Percentiles rank a stretch among this genome's conserved stretches.
phyloP scores from a whole-genome alignment of 2,888 invertebrate genomes.

The Ephialtes manifestator region DNA sequence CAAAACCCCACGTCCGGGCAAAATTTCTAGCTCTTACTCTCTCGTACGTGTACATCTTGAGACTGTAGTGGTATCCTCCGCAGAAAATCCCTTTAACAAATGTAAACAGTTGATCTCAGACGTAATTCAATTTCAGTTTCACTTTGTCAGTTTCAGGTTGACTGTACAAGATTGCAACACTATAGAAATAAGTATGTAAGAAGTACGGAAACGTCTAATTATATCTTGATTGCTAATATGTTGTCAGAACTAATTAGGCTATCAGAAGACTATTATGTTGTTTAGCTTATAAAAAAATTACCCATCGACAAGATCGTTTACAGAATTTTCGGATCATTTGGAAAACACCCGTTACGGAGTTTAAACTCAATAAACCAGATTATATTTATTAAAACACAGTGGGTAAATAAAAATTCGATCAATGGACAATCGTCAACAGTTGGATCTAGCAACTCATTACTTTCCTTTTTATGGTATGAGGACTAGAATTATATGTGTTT shows the following conservation, averaged over 20 bases:
- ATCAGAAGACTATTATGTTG: too few species aligned
- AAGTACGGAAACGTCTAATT: not conserved
- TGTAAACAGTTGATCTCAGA: slow-evolving; percentile 9
- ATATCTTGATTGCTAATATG: not conserved
- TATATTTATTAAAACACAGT: too few species aligned
- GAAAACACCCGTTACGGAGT: too few species aligned
- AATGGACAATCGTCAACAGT: too few species aligned
- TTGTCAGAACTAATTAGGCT: too few species aligned
- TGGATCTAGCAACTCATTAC: not conserved
- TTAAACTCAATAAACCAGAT: too few species aligned
- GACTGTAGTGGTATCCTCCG: slow-evolving; percentile 95
- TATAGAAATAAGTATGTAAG: not conserved
- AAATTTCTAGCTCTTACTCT: slow-evolving; percentile 94
- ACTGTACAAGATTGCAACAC: not conserved
- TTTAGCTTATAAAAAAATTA: too few species aligned
- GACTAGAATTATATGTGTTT: not conserved
- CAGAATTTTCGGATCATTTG: too few species aligned
- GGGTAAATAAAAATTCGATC: too few species aligned
- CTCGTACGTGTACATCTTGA: slow-evolving; percentile 96
- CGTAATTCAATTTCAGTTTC: not conserved
- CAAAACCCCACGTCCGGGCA: slow-evolving; percentile 95
- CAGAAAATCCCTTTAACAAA: slow-evolving; percentile 91
- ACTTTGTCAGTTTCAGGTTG: not conserved
- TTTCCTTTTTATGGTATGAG: not conserved
- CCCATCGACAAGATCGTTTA: too few species aligned